These are phyloP conservation scores for Carposina sasakii DNA, from an alignment of 1,140 invertebrate genomes.

Conservation along the genomic window DNA sequence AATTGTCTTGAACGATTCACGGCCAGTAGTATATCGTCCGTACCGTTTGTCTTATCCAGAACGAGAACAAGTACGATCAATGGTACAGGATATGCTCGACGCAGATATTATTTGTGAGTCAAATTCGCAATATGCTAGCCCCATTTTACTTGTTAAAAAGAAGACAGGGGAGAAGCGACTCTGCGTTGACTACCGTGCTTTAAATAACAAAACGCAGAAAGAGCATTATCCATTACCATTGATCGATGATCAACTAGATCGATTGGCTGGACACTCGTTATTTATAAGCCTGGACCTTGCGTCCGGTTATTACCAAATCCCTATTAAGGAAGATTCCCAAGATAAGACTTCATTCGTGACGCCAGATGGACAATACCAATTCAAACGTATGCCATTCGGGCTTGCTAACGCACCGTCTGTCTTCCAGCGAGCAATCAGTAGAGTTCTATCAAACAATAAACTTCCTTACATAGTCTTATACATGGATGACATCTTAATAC, in stretches of 20 bases:
- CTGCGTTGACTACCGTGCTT: constrained; percentile 59
- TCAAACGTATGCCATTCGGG: constrained; percentile 26
- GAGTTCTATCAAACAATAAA: constrained; percentile 5
- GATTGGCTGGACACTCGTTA: constrained; percentile 32
- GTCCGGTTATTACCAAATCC: constrained; percentile 62
- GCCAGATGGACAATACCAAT: constrained; percentile 30
- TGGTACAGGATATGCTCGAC: constrained; percentile 12
- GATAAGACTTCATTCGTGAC: constrained; percentile 52
- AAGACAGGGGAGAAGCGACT: constrained; percentile 20
- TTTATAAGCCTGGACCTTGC: constrained; percentile 65
- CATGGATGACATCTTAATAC: constrained; percentile 10
- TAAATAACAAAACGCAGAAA: constrained; percentile 49
- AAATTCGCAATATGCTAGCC: background rate
- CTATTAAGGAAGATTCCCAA: constrained; percentile 31
- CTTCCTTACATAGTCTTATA: constrained; percentile 3
- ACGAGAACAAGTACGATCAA: background rate
- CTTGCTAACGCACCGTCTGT: constrained; percentile 24
- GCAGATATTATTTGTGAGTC: constrained; percentile 5
- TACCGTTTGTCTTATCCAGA: too few relatives aligned
- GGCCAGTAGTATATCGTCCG: too few relatives aligned
- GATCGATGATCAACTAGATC: constrained; percentile 63
- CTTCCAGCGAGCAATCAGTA: background rate
- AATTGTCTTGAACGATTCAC: too few relatives aligned
- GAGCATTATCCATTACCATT: constrained; percentile 68
- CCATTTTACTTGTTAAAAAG: constrained; percentile 6